phyloP scores from a whole-genome alignment of 2,113 vertebrate species.

The Passer montanus region DNA sequence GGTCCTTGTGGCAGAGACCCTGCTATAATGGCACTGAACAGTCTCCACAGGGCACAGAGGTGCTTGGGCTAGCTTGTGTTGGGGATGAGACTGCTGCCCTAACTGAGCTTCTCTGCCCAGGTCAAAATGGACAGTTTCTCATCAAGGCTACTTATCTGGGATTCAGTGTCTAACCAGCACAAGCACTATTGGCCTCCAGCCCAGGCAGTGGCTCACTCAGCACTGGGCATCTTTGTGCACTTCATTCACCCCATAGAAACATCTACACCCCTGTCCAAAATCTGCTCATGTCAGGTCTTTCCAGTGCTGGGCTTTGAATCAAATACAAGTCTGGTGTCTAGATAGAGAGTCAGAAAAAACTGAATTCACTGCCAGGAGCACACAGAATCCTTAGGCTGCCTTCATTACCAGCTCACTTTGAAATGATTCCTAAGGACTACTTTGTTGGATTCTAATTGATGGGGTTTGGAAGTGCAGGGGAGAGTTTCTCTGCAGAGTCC shows the following conservation, averaged over 20 bases:
- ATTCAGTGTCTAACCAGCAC: rapidly evolving
- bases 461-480: not conserved
- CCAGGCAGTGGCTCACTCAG: not conserved
- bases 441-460: not conserved
- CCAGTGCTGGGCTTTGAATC: not conserved
- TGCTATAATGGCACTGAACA: not conserved
- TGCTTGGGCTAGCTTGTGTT: not conserved
- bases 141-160: not conserved
- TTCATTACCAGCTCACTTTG: not conserved
- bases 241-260: not conserved
- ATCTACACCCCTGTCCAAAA: not conserved
- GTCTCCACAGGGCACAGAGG: not conserved
- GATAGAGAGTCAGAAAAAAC: constrained; percentile 1
- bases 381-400: not conserved
- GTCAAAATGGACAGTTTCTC: not conserved
- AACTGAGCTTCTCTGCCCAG: not conserved
- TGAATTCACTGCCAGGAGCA: not conserved
- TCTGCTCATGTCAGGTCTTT: not conserved
- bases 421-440: not conserved
- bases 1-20: not conserved
- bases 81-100: not conserved
- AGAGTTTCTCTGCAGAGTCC: not conserved
- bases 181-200: not conserved
- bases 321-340: not conserved
- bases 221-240: rapidly evolving